Evolutionary conservation across 2,888 invertebrate species (phyloP), one percentile per base, ranked within the genome.

Genomic region (Shargacucullia verbasci): DNA sequence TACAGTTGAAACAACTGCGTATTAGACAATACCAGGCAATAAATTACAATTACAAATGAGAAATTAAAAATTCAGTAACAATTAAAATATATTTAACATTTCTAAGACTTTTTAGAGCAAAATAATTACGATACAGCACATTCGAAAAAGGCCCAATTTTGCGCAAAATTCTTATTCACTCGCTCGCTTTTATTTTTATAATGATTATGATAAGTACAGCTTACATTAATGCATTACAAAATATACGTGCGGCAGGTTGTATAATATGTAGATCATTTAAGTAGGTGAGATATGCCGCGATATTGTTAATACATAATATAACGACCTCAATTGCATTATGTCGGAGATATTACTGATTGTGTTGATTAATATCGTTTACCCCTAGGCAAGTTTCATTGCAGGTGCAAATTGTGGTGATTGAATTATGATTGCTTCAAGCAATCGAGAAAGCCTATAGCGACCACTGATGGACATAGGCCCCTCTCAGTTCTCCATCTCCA

Each of bases 201-300:
- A 43, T n/a, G 38, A 69, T 59, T 52, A 43, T 57, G 48, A 56
- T 53, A 72, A 61, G 55, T 72, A 59, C 34, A 35, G 38, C 52
- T 57, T 52, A 54, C 61, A 59, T 72, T 70, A 66, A 56, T 56
- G 33, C 13, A 54, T 72, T 70, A 59, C 72, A 40, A 70, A 74
- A 74, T 55, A 43, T 40, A 37, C 54, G 48, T 50, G 35, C 57
- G 37, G 56, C 56, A 55, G 39, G 54, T 72, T 74, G 69, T 59
- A 72, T 71, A 74, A 74, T 61, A 74, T 66, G 60, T 74, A 70
- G 75, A 72, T 71, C 63, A 50, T 25, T 27, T 63, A 70, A 44
- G 53, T 70, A 63, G 70, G 72, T 66, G 65, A 69, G 72, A 74
- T 69, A 73, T 59, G 62, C 59, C 14, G 34, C 15, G 49, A 45